Base-by-base conservation (phyloP, 1,140 invertebrate species). In the Drosophila navojoa region DNA sequence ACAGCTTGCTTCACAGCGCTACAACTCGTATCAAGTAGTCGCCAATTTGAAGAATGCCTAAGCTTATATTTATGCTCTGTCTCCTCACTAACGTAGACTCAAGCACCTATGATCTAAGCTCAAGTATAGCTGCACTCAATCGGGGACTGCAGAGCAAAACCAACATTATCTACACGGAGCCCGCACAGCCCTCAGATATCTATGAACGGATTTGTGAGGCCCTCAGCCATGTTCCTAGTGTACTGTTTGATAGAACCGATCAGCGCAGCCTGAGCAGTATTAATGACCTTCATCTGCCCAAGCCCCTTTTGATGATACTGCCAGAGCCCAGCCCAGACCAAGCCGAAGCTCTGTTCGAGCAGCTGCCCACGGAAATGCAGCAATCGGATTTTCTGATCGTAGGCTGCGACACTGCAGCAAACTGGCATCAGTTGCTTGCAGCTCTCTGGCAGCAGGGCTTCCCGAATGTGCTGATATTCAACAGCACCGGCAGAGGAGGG, bases 401-500 rank as follows among this genome's bases (percentile, higher is more conserved):
- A 9, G 61, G 66, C 13, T 6, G 25, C 13, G 11, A 52, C 16
- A 57, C 9, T 3, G 11, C 38, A 6, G 4, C 25, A 6, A 53
- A 58, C 15, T 77, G 76, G 61, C 38, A 58, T 13, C 13, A 49
- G 5, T 25, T 66, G 7, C 54, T 76, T 0, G 19, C n/a, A 0
- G 22, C 16, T 0, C 9, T 76, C 9, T 72, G 58, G 67, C n/a
- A 67, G n/a, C 27, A 67, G 5, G 68, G 72, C 2, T 71, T 38
- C 47, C 62, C 68, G 13, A 76, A 78, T 40, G 38, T 78, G 2
- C 16, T 78, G 4, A 29, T 76, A 19, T 78, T 54, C 25, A 63
- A 78, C 15, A 29, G 13, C 42, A 63, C 45, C 0, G 25, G 13
- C n/a, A 9, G 19, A 5, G 2, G 5, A 2, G 53, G 25, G 10